These are phyloP conservation scores for Tipula lateralis DNA, from an alignment of 2,888 invertebrate genomes.

Conservation along the genomic window DNA sequence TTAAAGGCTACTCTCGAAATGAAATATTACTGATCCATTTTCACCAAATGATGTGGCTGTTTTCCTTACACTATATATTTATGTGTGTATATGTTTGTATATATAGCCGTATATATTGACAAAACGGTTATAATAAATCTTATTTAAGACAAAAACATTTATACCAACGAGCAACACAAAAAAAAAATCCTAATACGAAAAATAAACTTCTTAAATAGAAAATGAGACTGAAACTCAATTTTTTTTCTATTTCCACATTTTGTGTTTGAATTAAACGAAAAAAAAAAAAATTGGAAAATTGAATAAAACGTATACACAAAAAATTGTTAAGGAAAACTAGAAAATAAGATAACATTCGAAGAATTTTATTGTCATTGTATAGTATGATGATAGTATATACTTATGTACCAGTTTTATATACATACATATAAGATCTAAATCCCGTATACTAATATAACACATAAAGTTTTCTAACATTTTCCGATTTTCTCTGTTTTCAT, in stretches of 20 bases:
- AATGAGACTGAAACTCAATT: constrained; percentile 24
- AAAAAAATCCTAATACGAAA: not conserved
- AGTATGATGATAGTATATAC: not conserved
- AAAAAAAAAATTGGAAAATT: not conserved
- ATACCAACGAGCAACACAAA: not conserved
- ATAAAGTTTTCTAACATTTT: not conserved
- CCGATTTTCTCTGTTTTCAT: not conserved
- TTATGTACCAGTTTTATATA: not conserved
- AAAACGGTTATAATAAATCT: not conserved
- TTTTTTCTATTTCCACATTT: not conserved
- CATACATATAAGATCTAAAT: not conserved
- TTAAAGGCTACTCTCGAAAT: constrained; percentile 19
- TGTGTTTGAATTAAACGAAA: not conserved
- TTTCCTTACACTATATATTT: not conserved
- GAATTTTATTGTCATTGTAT: not conserved
- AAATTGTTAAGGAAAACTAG: not conserved
- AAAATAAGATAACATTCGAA: constrained; percentile 9
- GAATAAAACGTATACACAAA: not conserved
- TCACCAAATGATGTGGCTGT: constrained; percentile 4
- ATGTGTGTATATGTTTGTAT: not conserved
- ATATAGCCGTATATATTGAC: not conserved
- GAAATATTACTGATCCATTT: constrained; percentile 11
- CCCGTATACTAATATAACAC: not conserved
- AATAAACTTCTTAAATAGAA: constrained; percentile 19
- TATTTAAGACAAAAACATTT: constrained; percentile 24